Conservation (phyloP, 2,888 invertebrate species). For the Pyrocoelia pectoralis region DNA sequence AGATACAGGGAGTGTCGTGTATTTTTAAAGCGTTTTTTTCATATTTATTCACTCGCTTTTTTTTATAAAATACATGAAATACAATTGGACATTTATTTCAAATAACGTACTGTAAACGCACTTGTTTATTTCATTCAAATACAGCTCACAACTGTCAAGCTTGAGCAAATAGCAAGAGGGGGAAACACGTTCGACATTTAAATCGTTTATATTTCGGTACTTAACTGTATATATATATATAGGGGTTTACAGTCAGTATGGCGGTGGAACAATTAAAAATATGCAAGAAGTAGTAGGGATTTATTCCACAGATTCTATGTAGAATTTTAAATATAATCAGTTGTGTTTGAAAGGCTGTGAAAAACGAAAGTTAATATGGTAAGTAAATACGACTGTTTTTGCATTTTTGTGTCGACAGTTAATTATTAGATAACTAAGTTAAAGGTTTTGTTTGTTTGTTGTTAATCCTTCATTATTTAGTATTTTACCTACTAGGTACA, state of each 20-base stretch:
- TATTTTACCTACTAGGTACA: too few relatives aligned
- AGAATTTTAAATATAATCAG: slow-evolving; percentile 55
- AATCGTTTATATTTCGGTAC: slow-evolving; percentile 44
- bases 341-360: slow-evolving; percentile 47
- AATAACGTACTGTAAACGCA: not conserved
- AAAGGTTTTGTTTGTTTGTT: too few relatives aligned
- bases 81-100: not conserved
- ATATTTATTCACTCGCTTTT: too few relatives aligned
- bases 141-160: slow-evolving; percentile 22
- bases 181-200: slow-evolving; percentile 24
- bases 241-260: slow-evolving; percentile 51
- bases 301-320: slow-evolving; percentile 56
- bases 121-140: not conserved
- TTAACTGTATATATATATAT: slow-evolving; percentile 49
- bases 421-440: too few relatives aligned
- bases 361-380: not conserved
- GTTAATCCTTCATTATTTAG: too few relatives aligned
- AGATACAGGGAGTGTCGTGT: too few relatives aligned
- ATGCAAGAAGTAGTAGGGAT: slow-evolving; percentile 56
- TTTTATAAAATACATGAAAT: too few relatives aligned
- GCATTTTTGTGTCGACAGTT: not conserved
- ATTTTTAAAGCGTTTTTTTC: too few relatives aligned
- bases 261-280: slow-evolving; percentile 57
- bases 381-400: too few relatives aligned
- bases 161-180: slow-evolving; percentile 23